Evolutionary conservation across 2,113 vertebrate species (phyloP).

Genomic region (Apteryx owenii): DNA sequence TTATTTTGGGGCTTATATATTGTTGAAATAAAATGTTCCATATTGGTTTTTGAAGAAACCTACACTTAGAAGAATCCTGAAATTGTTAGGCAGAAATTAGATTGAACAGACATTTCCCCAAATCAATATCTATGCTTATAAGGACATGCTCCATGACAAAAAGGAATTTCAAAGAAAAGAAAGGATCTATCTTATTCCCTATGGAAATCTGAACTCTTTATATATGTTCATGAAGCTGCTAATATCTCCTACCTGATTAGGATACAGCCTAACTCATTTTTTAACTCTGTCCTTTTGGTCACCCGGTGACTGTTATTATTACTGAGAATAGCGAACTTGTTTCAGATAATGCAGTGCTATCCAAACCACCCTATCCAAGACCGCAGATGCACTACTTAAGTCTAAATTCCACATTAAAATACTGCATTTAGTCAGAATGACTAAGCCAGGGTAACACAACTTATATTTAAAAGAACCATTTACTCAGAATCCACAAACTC

Average conservation of each 20-base stretch:
- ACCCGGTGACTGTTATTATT: background rate
- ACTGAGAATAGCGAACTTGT: background rate
- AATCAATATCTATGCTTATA: background rate
- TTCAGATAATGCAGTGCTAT: background rate
- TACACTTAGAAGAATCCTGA: background rate
- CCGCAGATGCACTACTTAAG: background rate
- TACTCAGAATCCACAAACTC: background rate
- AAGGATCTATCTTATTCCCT: background rate
- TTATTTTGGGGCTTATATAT: background rate
- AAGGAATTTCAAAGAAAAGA: background rate
- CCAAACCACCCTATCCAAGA: background rate
- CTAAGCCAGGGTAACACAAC: background rate
- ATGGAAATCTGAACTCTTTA: background rate
- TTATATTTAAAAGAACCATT: background rate
- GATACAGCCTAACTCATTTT: background rate
- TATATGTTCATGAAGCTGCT: background rate
- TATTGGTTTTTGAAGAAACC: background rate
- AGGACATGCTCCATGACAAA: background rate
- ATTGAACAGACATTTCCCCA: background rate
- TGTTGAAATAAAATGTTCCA: background rate
- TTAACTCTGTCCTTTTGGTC: background rate
- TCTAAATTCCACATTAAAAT: background rate
- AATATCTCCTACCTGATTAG: background rate
- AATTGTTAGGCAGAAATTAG: background rate
- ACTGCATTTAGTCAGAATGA: background rate